Conservation (phyloP, 1,140 invertebrate genomes). For the Myzus persicae region DNA sequence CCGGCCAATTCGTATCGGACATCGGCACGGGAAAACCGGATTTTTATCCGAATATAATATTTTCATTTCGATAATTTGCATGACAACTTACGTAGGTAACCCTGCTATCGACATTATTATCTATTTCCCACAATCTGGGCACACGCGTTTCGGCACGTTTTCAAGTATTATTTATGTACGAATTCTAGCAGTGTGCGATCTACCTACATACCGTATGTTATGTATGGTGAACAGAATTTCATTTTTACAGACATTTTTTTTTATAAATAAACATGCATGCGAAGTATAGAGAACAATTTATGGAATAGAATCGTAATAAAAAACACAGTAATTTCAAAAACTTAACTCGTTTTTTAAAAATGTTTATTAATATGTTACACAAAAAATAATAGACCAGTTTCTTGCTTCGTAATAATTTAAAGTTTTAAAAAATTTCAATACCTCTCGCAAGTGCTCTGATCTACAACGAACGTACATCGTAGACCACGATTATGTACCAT, state of each 20-base stretch:
- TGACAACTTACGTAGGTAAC: neutral
- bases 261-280: neutral
- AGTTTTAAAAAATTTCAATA: no score
- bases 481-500: no score
- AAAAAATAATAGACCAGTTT: no score
- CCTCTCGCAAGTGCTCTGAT: no score
- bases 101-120: neutral
- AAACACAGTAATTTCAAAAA: neutral
- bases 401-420: no score
- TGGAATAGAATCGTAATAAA: neutral
- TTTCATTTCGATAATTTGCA: neutral
- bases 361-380: no score
- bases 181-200: no score
- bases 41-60: neutral
- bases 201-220: neutral
- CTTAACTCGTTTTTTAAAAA: no score
- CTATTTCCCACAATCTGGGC: neutral
- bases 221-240: no score
- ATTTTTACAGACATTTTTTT: neutral
- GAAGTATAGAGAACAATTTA: neutral
- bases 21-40: neutral
- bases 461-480: no score
- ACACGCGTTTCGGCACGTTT: neutral
- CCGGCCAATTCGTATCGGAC: neutral
- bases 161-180: neutral